Conservation (phyloP, 2,113 vertebrate genomes). For the Sebastes fasciatus region DNA sequence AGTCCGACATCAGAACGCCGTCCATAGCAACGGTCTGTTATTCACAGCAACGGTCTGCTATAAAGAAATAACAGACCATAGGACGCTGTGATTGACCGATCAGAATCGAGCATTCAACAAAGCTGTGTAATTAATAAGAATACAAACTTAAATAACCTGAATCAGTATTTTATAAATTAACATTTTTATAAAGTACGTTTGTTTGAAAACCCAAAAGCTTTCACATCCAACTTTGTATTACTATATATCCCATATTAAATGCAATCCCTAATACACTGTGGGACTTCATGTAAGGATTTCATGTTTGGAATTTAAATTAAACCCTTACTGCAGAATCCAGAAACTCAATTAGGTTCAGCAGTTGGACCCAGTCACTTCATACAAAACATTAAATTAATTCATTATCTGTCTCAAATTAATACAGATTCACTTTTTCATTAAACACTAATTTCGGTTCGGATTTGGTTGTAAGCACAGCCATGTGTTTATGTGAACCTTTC, state of each 20-base stretch:
- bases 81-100: too few relatives aligned
- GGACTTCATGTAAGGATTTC: neutral
- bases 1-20: too few relatives aligned
- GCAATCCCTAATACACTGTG: neutral
- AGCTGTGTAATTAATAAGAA: too few relatives aligned
- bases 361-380: slow-evolving; percentile 16
- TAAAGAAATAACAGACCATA: too few relatives aligned
- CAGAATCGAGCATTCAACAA: too few relatives aligned
- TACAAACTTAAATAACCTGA: neutral
- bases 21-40: too few relatives aligned
- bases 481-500: slow-evolving; percentile 27
- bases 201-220: slow-evolving; percentile 1
- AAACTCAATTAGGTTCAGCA: slow-evolving; percentile 49
- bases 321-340: slow-evolving; percentile 16
- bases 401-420: slow-evolving; percentile 48
- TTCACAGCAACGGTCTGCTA: too few relatives aligned
- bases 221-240: neutral
- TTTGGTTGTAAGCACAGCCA: slow-evolving; percentile 21
- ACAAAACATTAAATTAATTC: slow-evolving; percentile 21
- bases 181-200: neutral
- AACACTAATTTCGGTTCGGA: slow-evolving; percentile 23
- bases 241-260: neutral
- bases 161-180: neutral
- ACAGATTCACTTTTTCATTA: slow-evolving; percentile 42
- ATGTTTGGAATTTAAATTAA: slow-evolving; percentile 39